Evolutionary conservation across 1,140 invertebrate genomes (phyloP).

Genomic region (Solenopsis invicta): DNA sequence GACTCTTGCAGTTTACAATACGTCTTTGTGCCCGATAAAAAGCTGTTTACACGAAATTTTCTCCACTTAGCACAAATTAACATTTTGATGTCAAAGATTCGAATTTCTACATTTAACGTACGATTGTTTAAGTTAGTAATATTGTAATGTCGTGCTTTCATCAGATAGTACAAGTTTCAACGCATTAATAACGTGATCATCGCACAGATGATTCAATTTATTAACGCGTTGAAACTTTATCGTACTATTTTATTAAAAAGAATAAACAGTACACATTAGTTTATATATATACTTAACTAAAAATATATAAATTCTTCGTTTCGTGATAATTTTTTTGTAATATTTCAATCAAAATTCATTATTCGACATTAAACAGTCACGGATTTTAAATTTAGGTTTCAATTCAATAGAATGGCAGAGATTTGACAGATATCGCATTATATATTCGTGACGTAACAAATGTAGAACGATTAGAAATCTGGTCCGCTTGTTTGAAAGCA

Average conservation of each 20-base stretch:
- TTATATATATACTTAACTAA: not conserved
- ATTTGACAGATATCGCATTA: not conserved
- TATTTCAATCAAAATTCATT: not conserved
- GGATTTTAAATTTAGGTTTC: not conserved
- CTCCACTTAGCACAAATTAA: not conserved
- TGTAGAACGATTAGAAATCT: conserved; percentile 5
- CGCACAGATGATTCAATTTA: not conserved
- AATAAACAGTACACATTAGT: not conserved
- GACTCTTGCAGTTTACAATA: not conserved
- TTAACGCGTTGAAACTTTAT: not conserved
- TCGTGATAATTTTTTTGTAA: not conserved
- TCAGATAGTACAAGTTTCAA: too few species aligned
- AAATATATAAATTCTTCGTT: not conserved
- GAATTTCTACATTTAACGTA: not conserved
- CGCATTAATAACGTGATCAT: too few species aligned
- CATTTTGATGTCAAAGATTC: not conserved
- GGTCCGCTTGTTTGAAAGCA: conserved; percentile 6
- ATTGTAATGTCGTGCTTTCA: not conserved
- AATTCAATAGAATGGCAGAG: not conserved
- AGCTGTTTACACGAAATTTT: not conserved
- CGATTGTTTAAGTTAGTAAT: not conserved
- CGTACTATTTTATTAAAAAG: not conserved
- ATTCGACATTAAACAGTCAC: not conserved
- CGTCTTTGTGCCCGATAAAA: not conserved
- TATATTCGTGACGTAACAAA: not conserved